A percentile compares a stretch with the other conserved stretches of the same genome.
Evolutionary conservation across 2,797 vertebrate species (phyloP).

Genomic region (Spheniscus humboldti): DNA sequence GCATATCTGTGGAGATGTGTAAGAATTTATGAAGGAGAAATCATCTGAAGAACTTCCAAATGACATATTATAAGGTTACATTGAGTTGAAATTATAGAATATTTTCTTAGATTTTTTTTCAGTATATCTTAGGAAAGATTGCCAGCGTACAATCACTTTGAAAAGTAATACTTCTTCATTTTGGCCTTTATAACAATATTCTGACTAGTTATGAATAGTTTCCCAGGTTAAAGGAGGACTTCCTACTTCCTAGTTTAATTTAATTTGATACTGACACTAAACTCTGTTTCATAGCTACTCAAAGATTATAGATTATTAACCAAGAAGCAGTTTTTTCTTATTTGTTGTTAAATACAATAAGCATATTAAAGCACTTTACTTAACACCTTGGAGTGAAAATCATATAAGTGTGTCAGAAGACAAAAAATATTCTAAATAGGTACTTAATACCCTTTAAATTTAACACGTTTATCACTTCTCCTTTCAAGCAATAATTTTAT

Average conservation of each 20-base stretch:
- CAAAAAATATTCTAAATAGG: background rate
- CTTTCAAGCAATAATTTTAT: background rate
- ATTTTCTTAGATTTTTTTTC: background rate
- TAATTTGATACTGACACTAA: background rate
- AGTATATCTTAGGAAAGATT: background rate
- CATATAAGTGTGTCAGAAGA: background rate
- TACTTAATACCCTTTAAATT: background rate
- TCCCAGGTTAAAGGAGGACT: background rate
- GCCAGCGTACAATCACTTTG: background rate
- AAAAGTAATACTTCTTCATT: background rate
- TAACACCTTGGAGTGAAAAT: background rate
- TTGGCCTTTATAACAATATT: background rate
- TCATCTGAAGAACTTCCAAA: background rate
- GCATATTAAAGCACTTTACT: background rate
- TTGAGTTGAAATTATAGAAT: background rate
- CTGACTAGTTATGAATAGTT: background rate
- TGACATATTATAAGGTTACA: background rate
- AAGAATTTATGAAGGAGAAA: background rate
- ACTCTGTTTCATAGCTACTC: background rate
- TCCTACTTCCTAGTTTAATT: background rate
- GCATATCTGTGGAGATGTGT: background rate
- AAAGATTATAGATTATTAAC: background rate
- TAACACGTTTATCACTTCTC: background rate
- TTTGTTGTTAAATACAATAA: background rate
- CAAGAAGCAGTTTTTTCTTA: background rate